Evolutionary conservation across 2,113 vertebrate genomes (phyloP).

Genomic region (Sula dactylatra): DNA sequence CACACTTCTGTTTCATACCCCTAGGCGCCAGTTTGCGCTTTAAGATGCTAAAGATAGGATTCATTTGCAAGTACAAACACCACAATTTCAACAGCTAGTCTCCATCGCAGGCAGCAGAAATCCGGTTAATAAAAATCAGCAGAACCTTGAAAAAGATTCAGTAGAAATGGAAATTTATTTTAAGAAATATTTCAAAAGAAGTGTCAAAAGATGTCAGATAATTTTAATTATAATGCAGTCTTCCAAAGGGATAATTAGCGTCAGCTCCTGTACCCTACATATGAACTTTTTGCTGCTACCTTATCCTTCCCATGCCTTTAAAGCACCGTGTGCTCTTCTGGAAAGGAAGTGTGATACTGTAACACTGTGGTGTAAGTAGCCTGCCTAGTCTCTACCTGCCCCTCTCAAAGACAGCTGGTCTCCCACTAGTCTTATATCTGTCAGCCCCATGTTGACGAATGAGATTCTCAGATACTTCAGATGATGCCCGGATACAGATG

Average conservation of each 20-base stretch:
- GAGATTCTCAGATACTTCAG: not conserved
- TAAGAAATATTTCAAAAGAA: constrained; percentile 14
- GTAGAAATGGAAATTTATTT: not conserved
- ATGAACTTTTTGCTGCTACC: not conserved
- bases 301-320: not conserved
- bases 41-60: not conserved
- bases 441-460: not conserved
- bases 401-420: not conserved
- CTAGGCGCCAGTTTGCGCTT: not conserved
- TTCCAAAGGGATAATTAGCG: not conserved
- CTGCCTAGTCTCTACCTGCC: not conserved
- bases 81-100: not conserved
- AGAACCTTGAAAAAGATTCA: not conserved
- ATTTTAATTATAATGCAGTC: not conserved
- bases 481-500: not conserved
- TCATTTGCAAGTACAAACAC: not conserved
- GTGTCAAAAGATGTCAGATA: not conserved
- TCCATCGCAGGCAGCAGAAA: not conserved
- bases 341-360: not conserved
- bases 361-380: not conserved
- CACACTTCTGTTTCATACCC: not conserved
- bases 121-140: not conserved
- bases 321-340: not conserved
- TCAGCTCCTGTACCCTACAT: not conserved
- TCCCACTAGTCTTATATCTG: not conserved